Evolutionary conservation across 1,140 invertebrate species (phyloP).

Genomic region (Elymnias hypermnestra): DNA sequence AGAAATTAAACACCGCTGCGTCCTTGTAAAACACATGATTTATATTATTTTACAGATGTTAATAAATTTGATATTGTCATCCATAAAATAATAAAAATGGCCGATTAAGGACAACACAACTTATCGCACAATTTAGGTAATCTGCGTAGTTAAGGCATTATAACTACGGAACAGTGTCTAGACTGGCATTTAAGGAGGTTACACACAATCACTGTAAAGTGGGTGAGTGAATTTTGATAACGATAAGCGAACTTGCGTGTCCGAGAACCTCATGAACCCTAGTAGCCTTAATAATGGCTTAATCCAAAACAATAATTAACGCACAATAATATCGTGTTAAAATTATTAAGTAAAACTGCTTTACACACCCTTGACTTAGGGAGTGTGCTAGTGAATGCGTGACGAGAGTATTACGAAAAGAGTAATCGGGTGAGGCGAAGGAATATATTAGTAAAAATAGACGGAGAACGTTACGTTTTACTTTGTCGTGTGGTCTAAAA

Average conservation of each 20-base stretch:
- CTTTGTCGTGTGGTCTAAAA: too few relatives aligned
- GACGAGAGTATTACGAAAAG: too few relatives aligned
- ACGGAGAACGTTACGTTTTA: too few relatives aligned
- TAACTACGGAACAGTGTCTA: slow-evolving; percentile 16
- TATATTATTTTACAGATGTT: background rate
- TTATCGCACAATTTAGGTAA: slow-evolving; percentile 37
- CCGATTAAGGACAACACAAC: slow-evolving; percentile 21
- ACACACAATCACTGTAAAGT: slow-evolving; percentile 15
- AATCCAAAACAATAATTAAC: slow-evolving; percentile 2
- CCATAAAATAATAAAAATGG: background rate
- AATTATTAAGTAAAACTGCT: too few relatives aligned
- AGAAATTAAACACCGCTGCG: background rate
- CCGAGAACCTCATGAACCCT: slow-evolving; percentile 63
- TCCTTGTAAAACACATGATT: too few relatives aligned
- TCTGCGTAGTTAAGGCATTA: slow-evolving; percentile 7
- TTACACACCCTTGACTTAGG: too few relatives aligned
- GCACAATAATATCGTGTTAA: background rate
- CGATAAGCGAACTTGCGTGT: slow-evolving; percentile 44
- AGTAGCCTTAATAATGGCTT: slow-evolving; percentile 45
- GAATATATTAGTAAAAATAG: too few relatives aligned
- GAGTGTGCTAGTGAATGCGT: too few relatives aligned
- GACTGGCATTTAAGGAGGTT: slow-evolving; percentile 12
- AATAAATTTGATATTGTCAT: background rate
- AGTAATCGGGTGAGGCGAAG: too few relatives aligned
- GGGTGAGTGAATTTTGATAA: slow-evolving; percentile 41